Evolutionary conservation across 2,888 invertebrate genomes (phyloP).

Genomic region (Tetanocera ferruginea): DNA sequence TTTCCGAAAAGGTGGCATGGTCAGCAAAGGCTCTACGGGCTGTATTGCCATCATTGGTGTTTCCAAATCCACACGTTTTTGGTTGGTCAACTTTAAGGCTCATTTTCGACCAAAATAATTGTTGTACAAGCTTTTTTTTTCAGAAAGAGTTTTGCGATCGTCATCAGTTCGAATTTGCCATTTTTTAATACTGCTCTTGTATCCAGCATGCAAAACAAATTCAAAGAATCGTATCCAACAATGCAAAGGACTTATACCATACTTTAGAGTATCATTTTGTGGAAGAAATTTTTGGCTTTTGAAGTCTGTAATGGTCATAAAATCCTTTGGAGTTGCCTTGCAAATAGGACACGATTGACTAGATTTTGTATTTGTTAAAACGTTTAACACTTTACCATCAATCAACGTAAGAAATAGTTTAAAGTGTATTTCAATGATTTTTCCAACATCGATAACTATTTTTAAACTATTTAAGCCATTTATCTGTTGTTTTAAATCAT

Average conservation of each 20-base stretch:
- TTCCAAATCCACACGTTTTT: no score
- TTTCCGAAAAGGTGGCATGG: conserved; percentile 6
- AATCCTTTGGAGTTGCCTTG: conserved; percentile 27
- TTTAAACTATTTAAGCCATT: conserved; percentile 28
- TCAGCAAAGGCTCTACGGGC: conserved; percentile 27
- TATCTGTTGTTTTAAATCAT: conserved; percentile 31
- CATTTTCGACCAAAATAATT: conserved; percentile 18
- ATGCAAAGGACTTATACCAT: conserved; percentile 32
- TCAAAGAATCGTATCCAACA: no score
- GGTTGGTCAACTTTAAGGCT: conserved; percentile 27
- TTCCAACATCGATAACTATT: conserved; percentile 21
- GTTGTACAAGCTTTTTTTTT: conserved; percentile 14
- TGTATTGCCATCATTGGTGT: conserved; percentile 38
- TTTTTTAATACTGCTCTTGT: conserved; percentile 30
- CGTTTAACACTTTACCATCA: conserved; percentile 33
- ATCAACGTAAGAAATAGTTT: conserved; percentile 19
- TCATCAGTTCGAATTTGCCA: conserved; percentile 23
- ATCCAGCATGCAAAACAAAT: conserved; percentile 23
- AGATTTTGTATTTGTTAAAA: conserved; percentile 34
- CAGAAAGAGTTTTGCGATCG: background rate
- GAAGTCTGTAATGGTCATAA: conserved; percentile 8
- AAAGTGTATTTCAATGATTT: conserved; percentile 29
- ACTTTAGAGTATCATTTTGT: conserved; percentile 22
- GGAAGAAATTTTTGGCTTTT: conserved; percentile 10
- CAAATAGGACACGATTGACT: conserved; percentile 33